phyloP scores from a whole-genome alignment of 2,113 vertebrate genomes.

The Equus przewalskii region DNA sequence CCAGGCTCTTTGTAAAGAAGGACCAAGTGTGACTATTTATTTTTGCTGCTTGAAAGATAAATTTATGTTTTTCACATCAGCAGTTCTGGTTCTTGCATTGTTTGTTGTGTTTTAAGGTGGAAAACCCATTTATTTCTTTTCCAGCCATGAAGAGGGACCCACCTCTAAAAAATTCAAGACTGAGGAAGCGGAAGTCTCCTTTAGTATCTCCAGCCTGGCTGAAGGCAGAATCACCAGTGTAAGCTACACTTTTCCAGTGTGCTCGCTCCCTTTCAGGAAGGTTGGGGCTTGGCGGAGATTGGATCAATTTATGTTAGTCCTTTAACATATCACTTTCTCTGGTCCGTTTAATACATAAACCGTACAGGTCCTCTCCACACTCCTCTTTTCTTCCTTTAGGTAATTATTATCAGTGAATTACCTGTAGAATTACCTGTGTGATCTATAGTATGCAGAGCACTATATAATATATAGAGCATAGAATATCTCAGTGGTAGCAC shows the following conservation, averaged over 20 bases:
- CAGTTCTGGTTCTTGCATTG: background rate
- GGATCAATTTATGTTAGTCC: background rate
- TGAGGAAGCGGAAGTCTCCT: constrained; percentile 89
- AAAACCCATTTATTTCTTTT: constrained; percentile 58
- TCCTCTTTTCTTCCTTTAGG: background rate
- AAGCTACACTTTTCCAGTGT: constrained; percentile 77
- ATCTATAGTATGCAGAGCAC: background rate
- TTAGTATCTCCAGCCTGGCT: constrained; percentile 90
- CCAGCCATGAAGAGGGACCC: constrained; percentile 88
- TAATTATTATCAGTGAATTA: background rate
- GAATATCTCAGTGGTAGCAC: background rate
- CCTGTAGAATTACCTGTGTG: background rate
- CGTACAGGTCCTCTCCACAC: background rate
- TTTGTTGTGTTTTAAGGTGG: background rate
- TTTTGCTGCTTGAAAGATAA: constrained; percentile 49
- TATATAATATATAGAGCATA: background rate
- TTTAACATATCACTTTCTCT: background rate
- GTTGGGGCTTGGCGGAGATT: background rate
- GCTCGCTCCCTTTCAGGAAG: background rate
- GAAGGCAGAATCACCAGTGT: constrained; percentile 93
- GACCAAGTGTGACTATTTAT: background rate
- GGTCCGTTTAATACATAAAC: background rate
- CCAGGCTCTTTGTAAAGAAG: background rate
- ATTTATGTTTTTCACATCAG: background rate
- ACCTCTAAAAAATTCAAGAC: constrained; percentile 89